Evolutionary conservation across 1,140 invertebrate species (phyloP), one percentile per base, ranked within the genome.

Genomic region (Stenopsyche tienmushanensis): DNA sequence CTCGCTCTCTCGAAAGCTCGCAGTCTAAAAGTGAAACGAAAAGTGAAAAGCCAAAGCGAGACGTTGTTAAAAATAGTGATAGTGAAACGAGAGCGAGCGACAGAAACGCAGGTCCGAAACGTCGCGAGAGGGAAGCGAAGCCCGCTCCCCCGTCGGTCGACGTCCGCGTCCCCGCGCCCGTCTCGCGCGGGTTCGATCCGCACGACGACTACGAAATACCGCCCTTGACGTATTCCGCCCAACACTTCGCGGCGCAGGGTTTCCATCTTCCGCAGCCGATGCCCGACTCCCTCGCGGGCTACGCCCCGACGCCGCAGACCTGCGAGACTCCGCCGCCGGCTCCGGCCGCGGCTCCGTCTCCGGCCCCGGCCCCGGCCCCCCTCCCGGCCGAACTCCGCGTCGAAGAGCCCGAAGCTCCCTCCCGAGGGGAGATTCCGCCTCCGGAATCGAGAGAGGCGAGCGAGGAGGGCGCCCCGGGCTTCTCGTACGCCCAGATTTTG

Each of bases 401-500:
- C 15, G 15, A 17, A 47, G n/a, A n/a, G 15, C 7, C 5, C 15
- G 29, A 44, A 20, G 34, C 66, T 7, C 34, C 45, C 18, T 67
- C 67, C 13, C 15, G 44, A 45, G 59, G 57, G 44, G 24, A 42
- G 10, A 20, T 49, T 21, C 5, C 3, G 8, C 8, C 8, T 15
- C 45, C 2, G 45, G 39, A 1, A 10, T 20, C 10, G 25, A 49
- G 52, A 45, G 44, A 24, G 9, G 15, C 26, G 20, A 18, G 23
- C 7, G 72, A 78, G 21, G 64, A 18, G 8, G 74, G 73, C 49
- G 71, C 66, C 9, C 74, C 79, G 49, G 79, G 80, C 44, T 81
- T 86, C 64, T 89, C 88, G 1, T 90, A 90, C 75, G 88, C 88
- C 15, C 86, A 88, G 76, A 88, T 90, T 72, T 80, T 90, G 66